Percentiles rank a stretch among this genome's conserved stretches.
Conservation (phyloP, 2,113 vertebrate genomes). For the Guaruba guarouba region DNA sequence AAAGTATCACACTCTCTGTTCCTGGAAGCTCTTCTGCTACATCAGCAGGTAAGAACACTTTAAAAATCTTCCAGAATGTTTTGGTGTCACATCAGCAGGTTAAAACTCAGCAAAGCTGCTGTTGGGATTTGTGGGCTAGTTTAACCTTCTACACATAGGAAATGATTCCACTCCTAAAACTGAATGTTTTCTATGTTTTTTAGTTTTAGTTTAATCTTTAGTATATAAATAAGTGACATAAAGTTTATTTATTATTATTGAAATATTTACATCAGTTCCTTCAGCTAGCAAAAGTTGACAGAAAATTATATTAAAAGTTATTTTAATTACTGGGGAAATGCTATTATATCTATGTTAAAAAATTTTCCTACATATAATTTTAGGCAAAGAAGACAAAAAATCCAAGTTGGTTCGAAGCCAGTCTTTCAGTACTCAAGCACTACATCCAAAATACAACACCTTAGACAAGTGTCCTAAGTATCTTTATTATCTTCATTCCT, state of each 20-base stretch:
- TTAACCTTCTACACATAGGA: neutral
- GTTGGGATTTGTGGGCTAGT: neutral
- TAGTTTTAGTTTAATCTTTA: neutral
- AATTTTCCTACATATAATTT: constrained; percentile 23
- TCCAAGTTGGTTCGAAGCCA: constrained; percentile 91
- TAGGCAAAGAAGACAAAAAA: constrained; percentile 91
- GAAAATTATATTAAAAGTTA: neutral
- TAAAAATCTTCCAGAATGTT: neutral
- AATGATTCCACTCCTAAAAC: neutral
- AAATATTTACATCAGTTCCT: neutral
- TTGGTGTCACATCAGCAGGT: neutral
- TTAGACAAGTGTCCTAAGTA: constrained; percentile 86
- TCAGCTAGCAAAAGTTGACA: neutral
- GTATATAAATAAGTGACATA: neutral
- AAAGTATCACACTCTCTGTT: constrained; percentile 79
- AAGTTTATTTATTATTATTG: neutral
- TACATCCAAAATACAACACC: constrained; percentile 83
- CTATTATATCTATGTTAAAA: neutral
- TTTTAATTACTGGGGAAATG: neutral
- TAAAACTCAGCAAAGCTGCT: neutral
- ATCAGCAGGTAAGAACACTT: constrained; percentile 71
- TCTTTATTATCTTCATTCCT: constrained; percentile 30
- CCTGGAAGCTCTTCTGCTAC: constrained; percentile 75
- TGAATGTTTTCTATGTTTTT: neutral
- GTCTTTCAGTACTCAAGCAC: constrained; percentile 90